Base-by-base conservation (phyloP, 2,113 vertebrate genomes). In the Himantopus leucocephalus region DNA sequence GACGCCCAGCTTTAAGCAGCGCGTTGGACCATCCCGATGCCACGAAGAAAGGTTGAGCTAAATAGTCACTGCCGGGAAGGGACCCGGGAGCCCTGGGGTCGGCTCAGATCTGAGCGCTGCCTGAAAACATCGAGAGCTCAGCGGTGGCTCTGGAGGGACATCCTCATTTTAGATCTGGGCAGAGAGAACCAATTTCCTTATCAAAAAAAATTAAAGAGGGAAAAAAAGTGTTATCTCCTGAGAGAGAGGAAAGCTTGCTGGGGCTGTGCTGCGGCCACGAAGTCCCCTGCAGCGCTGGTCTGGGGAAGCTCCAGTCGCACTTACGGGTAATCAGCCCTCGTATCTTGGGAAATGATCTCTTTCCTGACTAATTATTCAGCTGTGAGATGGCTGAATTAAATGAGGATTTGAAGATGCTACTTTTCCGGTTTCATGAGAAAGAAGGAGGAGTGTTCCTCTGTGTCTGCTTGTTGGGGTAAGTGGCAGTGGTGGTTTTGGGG, bases 321-420 rank as follows among this genome's bases (percentile, higher is more conserved):
- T 67, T 59, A 8, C 0, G 1, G 34, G 29, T 59, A 43, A 45
- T 95, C 85, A 76, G 53, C n/a, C 14, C 60, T 45, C 45, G 37
- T 60, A 1, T 88, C 53, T 81, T 87, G 73, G 74, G 53, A 95
- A 89, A 60, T 64, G 11, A 67, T 86, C 77, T 91, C 91, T 58
- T 95, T 50, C 74, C 58, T 85, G 47, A 48, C 71, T 92, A 30
- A 80, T 81, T 88, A 87, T 21, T 72, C 62, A 62, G n/a, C 16
- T 67, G 41, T 79, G 75, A 79, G 80, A 76, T 56, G 73, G 48
- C 62, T 92, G 82, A 78, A 78, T 90, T 85, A 77, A 97, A 58
- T 79, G 52, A 90, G 80, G 64, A 53, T 58, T 91, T 83, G 35
- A 73, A 53, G 45, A 26, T 32, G 34, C 34, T 85, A 0, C 32